These are phyloP conservation scores for Hippocampus kuda DNA, from an alignment of 2,797 vertebrate genomes.

Conservation along the genomic window DNA sequence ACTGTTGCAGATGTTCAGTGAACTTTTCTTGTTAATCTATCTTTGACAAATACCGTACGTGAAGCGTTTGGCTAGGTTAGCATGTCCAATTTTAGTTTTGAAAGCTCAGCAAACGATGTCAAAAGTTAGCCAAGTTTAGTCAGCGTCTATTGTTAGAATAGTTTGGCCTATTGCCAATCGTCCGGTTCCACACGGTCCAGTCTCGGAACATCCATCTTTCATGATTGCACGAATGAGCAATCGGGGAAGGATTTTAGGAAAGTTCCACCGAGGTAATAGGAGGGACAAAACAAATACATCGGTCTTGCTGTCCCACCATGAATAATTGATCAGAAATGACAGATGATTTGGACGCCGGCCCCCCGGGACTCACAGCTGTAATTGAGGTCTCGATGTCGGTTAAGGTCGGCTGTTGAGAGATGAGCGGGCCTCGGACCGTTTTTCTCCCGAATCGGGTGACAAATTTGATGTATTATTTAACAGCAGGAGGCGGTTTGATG, in stretches of 20 bases:
- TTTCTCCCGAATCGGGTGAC: background rate
- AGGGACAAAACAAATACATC: constrained; percentile 56
- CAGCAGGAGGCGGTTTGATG: background rate
- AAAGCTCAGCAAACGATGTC: background rate
- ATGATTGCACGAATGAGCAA: no score
- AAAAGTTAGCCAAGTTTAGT: background rate
- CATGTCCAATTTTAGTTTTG: background rate
- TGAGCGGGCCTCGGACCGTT: constrained; percentile 6
- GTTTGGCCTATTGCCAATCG: background rate
- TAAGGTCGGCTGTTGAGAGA: constrained; percentile 48
- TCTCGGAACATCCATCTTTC: no score
- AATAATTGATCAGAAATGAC: constrained; percentile 57
- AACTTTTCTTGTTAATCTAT: no score
- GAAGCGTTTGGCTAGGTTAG: background rate
- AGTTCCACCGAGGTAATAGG: constrained; percentile 35
- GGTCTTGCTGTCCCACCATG: constrained; percentile 50
- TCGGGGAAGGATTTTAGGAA: background rate
- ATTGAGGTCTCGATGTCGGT: constrained; percentile 35
- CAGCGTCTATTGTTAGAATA: background rate
- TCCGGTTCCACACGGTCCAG: no score
- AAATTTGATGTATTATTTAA: constrained; percentile 1
- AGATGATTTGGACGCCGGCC: constrained; percentile 51
- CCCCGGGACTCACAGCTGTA: constrained; percentile 40
- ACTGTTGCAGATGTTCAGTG: no score
- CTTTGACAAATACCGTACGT: no score